Conservation (phyloP, 2,888 invertebrate species). For the Hetaerina titia region DNA sequence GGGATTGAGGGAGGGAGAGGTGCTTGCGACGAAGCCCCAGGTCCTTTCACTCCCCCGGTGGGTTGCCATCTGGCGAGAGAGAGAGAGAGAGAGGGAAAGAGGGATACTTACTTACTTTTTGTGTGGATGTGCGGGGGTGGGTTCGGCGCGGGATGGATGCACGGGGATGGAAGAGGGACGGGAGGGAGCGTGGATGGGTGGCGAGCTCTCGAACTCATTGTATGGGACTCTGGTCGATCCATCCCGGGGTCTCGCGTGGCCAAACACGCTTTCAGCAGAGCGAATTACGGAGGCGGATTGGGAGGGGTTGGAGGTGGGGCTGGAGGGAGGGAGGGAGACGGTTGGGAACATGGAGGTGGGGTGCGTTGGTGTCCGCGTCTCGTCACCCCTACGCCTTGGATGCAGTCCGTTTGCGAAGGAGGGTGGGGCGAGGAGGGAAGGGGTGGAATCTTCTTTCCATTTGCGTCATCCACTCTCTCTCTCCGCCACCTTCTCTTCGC, state of each 20-base stretch:
- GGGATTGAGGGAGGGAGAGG: no score
- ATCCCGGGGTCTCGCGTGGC: background rate
- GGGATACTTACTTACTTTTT: background rate
- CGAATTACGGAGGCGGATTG: constrained; percentile 24
- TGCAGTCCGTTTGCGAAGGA: background rate
- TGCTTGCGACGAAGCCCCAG: background rate
- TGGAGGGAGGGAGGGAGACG: background rate
- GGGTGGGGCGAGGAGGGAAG: background rate
- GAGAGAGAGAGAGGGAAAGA: background rate
- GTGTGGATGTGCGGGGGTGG: background rate
- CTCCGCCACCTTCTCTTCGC: background rate
- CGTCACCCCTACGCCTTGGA: background rate
- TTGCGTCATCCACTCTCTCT: background rate
- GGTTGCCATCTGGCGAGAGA: background rate
- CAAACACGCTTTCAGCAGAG: constrained; percentile 9
- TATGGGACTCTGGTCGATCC: background rate
- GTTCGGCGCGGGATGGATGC: background rate
- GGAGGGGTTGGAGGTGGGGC: background rate
- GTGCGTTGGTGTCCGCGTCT: background rate
- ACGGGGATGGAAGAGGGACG: background rate
- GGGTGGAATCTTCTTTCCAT: background rate
- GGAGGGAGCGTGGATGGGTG: background rate
- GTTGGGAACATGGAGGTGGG: background rate
- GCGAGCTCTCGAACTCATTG: background rate
- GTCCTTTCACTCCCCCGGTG: background rate